These are phyloP conservation scores for Drosophila orosa DNA, from an alignment of 1,140 invertebrate species.

Conservation along the genomic window DNA sequence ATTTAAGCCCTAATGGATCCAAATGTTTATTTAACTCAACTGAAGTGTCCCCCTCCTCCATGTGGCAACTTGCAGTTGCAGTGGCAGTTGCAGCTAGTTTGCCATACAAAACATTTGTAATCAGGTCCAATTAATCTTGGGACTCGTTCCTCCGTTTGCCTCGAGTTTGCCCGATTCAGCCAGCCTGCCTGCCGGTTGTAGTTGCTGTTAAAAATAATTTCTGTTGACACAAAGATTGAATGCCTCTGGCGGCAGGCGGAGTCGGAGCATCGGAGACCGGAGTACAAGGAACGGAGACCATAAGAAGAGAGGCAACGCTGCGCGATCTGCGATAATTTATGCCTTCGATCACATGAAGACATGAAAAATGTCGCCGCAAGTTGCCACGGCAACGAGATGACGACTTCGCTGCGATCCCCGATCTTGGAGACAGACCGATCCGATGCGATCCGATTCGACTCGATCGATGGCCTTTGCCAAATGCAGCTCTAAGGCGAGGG, in stretches of 20 bases:
- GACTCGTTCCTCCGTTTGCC: constrained; percentile 32
- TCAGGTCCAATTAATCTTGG: constrained; percentile 76
- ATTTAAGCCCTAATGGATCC: constrained; percentile 73
- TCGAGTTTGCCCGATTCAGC: constrained; percentile 24
- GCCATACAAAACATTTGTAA: constrained; percentile 77
- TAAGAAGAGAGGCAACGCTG: constrained; percentile 39
- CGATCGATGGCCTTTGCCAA: constrained; percentile 72
- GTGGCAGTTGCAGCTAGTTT: constrained; percentile 56
- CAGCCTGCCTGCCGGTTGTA: constrained; percentile 41
- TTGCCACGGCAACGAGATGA: constrained; percentile 70
- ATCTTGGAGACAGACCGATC: constrained; percentile 17
- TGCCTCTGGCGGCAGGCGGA: constrained; percentile 45
- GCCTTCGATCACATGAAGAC: constrained; percentile 81
- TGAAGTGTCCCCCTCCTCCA: constrained; percentile 11
- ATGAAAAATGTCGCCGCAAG: constrained; percentile 82
- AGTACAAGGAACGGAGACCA: constrained; percentile 13
- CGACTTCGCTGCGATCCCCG: constrained; percentile 43
- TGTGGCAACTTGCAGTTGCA: constrained; percentile 22
- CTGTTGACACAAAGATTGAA: constrained; percentile 82
- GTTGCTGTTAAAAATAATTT: constrained; percentile 81
- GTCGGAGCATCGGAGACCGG: neutral
- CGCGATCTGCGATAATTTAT: constrained; percentile 75
- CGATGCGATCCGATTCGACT: constrained; percentile 37
- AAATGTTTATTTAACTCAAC: constrained; percentile 78
- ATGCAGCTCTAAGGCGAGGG: constrained; percentile 39